A percentile compares a stretch with the other conserved stretches of the same genome.
These are phyloP conservation scores for Bufotes viridis DNA, from an alignment of 2,797 vertebrate species.

Conservation along the genomic window DNA sequence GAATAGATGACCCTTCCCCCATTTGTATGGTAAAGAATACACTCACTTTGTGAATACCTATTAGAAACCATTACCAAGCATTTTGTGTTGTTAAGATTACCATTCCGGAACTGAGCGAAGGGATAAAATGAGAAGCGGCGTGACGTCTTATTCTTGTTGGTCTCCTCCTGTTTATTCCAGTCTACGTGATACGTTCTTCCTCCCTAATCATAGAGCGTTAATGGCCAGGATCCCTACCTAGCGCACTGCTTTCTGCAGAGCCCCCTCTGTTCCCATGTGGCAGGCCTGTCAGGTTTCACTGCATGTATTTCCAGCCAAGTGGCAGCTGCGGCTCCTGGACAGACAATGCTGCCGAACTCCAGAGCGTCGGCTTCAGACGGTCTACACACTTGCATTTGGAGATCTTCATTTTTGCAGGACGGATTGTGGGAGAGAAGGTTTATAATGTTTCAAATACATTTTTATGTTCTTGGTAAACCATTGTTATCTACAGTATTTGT, in stretches of 20 bases:
- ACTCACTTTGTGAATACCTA: conserved; percentile 23
- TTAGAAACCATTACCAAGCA: conserved; percentile 32
- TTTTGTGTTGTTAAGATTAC: conserved; percentile 45
- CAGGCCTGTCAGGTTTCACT: conserved; percentile 66
- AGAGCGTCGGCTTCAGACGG: background rate
- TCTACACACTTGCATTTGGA: background rate
- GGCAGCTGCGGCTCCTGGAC: conserved; percentile 39
- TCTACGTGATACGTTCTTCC: conserved; percentile 12
- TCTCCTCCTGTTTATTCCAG: conserved; percentile 44
- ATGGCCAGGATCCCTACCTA: conserved; percentile 65
- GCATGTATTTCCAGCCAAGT: conserved; percentile 37
- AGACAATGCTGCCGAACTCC: conserved; percentile 8
- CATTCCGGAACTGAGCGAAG: background rate
- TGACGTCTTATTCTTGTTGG: background rate
- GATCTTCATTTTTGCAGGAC: background rate
- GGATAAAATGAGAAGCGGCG: background rate
- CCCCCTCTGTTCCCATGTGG: conserved; percentile 65
- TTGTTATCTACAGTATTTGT: background rate
- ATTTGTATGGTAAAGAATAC: conserved; percentile 54
- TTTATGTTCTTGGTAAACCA: background rate
- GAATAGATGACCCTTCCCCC: conserved; percentile 47
- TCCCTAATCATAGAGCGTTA: conserved; percentile 67
- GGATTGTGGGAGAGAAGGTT: background rate
- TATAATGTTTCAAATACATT: background rate
- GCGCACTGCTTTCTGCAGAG: conserved; percentile 67